A percentile compares a stretch with the other conserved stretches of the same genome.
Evolutionary conservation across 1,140 invertebrate genomes (phyloP).

Genomic region (Cydia pomonella): DNA sequence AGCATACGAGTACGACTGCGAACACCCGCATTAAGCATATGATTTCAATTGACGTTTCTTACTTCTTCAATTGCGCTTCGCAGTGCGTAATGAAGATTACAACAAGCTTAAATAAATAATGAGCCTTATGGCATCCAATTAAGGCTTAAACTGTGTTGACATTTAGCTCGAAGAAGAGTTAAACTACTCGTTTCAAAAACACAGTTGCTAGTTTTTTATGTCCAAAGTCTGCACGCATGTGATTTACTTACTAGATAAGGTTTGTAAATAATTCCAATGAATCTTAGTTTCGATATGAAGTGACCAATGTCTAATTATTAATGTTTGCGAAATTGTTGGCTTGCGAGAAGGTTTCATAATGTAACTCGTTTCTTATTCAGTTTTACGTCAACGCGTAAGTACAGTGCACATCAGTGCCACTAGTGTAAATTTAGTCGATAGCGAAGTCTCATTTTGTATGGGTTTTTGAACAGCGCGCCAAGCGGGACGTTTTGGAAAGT

Average conservation of each 20-base stretch:
- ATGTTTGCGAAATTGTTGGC: background rate
- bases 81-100: background rate
- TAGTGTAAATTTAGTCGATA: too few relatives aligned
- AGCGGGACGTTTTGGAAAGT: too few relatives aligned
- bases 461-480: too few relatives aligned
- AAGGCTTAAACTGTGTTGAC: background rate
- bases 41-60: background rate
- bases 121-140: background rate
- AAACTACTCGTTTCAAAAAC: background rate
- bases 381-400: background rate
- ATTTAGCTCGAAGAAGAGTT: background rate
- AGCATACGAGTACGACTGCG: background rate
- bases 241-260: background rate
- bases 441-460: too few relatives aligned
- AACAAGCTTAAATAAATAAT: background rate
- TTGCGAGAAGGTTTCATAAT: constrained; percentile 5
- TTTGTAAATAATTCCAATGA: background rate
- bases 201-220: background rate
- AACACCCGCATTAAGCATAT: background rate
- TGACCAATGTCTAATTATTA: background rate
- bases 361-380: background rate
- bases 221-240: too few relatives aligned
- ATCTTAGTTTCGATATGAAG: constrained; percentile 5
- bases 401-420: too few relatives aligned
- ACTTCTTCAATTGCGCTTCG: background rate